A percentile compares a stretch with the other conserved stretches of the same genome.
These are phyloP conservation scores for Rhamnusium bicolor DNA, from an alignment of 2,888 invertebrate species.

Conservation along the genomic window DNA sequence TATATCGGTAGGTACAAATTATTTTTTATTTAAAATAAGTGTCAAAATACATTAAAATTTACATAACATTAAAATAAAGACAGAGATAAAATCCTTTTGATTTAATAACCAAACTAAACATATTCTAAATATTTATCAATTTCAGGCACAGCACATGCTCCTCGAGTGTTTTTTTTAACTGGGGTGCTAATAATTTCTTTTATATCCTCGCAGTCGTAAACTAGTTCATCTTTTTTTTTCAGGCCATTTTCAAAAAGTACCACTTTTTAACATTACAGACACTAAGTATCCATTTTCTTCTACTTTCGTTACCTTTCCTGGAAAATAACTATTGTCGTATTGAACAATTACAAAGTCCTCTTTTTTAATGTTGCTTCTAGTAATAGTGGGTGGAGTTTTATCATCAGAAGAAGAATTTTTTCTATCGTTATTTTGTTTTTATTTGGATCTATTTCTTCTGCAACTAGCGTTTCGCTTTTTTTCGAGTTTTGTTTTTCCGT, in stretches of 20 bases:
- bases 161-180: neutral
- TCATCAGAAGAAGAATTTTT: neutral
- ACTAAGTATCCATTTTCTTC: neutral
- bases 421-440: neutral
- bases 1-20: no score
- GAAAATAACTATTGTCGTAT: neutral
- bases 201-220: neutral
- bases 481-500: neutral
- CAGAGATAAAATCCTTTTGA: no score
- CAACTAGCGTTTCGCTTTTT: neutral
- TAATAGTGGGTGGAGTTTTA: neutral
- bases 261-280: constrained; percentile 1
- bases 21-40: no score
- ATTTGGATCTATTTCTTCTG: neutral
- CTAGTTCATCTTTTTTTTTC: neutral
- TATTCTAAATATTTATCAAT: no score
- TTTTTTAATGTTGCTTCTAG: neutral
- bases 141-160: neutral
- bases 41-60: no score
- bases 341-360: neutral
- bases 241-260: neutral
- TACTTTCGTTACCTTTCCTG: neutral
- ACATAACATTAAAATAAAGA: no score
- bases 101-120: no score
- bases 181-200: neutral